Evolutionary conservation across 2,113 vertebrate genomes (phyloP).

Genomic region (Trematomus loennbergii): DNA sequence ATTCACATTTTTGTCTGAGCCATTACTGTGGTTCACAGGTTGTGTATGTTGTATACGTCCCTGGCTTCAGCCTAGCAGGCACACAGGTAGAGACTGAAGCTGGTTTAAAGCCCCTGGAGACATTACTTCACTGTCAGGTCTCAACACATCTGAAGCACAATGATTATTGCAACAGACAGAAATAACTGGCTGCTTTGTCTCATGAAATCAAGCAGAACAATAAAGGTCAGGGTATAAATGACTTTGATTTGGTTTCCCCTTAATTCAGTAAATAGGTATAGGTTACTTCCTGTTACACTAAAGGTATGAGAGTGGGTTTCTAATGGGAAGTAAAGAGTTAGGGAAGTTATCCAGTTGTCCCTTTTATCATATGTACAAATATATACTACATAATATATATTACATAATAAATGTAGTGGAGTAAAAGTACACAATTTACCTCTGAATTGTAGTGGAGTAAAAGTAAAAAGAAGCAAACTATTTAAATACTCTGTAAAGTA

Average conservation of each 20-base stretch:
- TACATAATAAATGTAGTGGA: no score
- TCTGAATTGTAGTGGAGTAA: no score
- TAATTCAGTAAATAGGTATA: background rate
- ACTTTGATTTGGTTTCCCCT: background rate
- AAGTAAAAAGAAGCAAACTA: no score
- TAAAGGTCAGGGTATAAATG: background rate
- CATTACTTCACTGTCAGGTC: background rate
- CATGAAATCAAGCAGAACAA: background rate
- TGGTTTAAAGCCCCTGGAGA: background rate
- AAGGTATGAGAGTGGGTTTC: background rate
- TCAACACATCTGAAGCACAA: background rate
- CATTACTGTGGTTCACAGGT: no score
- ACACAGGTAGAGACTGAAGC: background rate
- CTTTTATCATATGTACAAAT: no score
- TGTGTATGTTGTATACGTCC: background rate
- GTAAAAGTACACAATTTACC: no score
- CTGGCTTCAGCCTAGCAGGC: background rate
- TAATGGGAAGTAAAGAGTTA: background rate
- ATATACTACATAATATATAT: no score
- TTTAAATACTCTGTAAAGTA: no score
- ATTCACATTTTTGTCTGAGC: no score
- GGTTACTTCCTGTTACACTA: background rate
- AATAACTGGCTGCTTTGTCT: background rate
- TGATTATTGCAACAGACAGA: background rate
- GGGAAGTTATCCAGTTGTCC: background rate